Conservation (phyloP, 2,888 invertebrate species). For the Temnothorax unifasciatus region DNA sequence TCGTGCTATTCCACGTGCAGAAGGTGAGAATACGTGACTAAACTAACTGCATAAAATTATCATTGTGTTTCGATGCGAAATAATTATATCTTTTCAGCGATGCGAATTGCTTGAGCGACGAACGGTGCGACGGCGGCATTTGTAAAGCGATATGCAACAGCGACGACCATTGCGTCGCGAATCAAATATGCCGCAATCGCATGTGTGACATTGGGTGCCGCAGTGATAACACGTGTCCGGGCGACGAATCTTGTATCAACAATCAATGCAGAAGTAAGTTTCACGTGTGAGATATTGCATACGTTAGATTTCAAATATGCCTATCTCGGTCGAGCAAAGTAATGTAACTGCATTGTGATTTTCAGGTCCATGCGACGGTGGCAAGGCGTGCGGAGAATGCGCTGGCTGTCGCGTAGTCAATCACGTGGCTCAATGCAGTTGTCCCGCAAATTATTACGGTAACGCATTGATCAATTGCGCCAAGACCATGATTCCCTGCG, state of each 20-base stretch:
- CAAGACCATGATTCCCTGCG: constrained; percentile 91
- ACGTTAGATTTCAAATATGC: not conserved
- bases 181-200: constrained; percentile 95
- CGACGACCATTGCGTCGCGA: constrained; percentile 92
- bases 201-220: constrained; percentile 95
- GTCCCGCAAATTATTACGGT: constrained; percentile 93
- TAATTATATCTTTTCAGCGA: constrained; percentile 88
- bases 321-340: not conserved
- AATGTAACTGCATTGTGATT: not conserved
- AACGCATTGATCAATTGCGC: constrained; percentile 93
- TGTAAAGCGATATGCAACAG: constrained; percentile 95
- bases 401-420: constrained; percentile 94
- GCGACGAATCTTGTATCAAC: constrained; percentile 92
- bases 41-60: constrained; percentile 69
- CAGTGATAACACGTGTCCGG: constrained; percentile 92
- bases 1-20: constrained; percentile 93
- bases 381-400: constrained; percentile 93
- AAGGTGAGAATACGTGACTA: constrained; percentile 87
- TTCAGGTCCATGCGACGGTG: constrained; percentile 92
- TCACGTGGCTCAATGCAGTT: constrained; percentile 95
- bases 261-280: constrained; percentile 92
- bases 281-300: not conserved
- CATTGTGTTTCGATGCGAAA: not conserved
- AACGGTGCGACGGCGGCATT: constrained; percentile 93
- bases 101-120: constrained; percentile 93